Base-by-base conservation (phyloP, 1,140 invertebrate genomes). In the Trichogramma pretiosum region DNA sequence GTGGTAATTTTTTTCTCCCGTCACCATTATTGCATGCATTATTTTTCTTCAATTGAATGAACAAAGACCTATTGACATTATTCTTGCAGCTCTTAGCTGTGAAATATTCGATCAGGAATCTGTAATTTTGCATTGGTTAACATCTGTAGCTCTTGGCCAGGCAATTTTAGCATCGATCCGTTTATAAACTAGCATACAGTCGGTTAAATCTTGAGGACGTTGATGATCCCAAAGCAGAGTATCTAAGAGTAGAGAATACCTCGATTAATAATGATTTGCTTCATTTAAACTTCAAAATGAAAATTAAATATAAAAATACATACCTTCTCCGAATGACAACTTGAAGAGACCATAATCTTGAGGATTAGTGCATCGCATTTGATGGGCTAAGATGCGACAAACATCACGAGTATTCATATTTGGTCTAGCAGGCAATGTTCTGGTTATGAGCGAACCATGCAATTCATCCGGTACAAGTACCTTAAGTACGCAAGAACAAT, bases 341-440 rank as follows among this genome's bases (percentile, higher is more conserved):
- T 89, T 87, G 65, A 90, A 95, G n/a, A 97, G 77, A 18, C 87
- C 89, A 68, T 95, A 97, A 67, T 96, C 93, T 67, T 95, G 91
- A 21, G 92, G 90, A 73, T 96, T 96, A 10, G 92, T 95, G 32
- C 96, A 90, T 57, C 85, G 77, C 45, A 92, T 85, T 65, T 93
- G 92, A 62, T 93, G 89, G 1, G 91, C 91, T 50, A 95, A 87
- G 55, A 93, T 89, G 36, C 89, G 83, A 70, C 91, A 93, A 33
- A 97, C 82, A 72, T 95, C 92, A 22, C 84, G 79, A 0, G 89
- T 90, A 23, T 88, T 91, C 74, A 93, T 93, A 46, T 90, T 89
- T 0, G 92, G 90, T 56, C 91, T 73, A 43, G 91, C 87, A 13
- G 92, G 92, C 43, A 97, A 74, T 18, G 90, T 92, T 61, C 91